These are phyloP conservation scores for Pseudococcus longispinus DNA, from an alignment of 2,888 invertebrate genomes.

Conservation along the genomic window DNA sequence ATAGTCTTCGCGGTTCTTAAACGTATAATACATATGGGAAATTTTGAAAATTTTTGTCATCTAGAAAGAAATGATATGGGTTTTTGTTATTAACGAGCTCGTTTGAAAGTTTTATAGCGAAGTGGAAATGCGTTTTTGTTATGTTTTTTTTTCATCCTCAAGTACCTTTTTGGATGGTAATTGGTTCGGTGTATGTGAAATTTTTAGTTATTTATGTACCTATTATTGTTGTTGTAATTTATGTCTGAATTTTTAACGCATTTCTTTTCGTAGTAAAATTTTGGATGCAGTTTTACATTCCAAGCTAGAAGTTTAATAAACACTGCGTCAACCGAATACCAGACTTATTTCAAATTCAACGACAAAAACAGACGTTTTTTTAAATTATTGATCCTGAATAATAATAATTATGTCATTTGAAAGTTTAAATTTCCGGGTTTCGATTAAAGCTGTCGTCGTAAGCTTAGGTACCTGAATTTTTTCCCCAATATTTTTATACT, in stretches of 20 bases:
- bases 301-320: neutral
- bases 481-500: too few relatives aligned
- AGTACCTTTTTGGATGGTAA: neutral
- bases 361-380: neutral
- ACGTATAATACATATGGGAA: neutral
- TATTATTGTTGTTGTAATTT: neutral
- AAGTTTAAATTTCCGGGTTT: neutral
- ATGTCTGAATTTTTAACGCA: neutral
- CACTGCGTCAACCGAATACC: neutral
- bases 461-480: too few relatives aligned
- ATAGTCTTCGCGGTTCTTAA: neutral
- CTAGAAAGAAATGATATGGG: neutral
- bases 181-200: neutral
- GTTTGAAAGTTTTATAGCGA: slow-evolving; percentile 25
- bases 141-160: neutral
- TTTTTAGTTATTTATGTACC: neutral
- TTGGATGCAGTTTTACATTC: neutral
- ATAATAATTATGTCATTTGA: neutral
- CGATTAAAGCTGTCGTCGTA: neutral
- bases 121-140: neutral
- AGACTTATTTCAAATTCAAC: neutral
- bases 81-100: slow-evolving; percentile 7
- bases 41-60: slow-evolving; percentile 26
- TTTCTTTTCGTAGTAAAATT: neutral
- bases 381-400: neutral